Percentiles rank a stretch among this genome's conserved stretches.
These are phyloP conservation scores for Agriotes lineatus DNA, from an alignment of 2,888 invertebrate genomes.

Conservation along the genomic window DNA sequence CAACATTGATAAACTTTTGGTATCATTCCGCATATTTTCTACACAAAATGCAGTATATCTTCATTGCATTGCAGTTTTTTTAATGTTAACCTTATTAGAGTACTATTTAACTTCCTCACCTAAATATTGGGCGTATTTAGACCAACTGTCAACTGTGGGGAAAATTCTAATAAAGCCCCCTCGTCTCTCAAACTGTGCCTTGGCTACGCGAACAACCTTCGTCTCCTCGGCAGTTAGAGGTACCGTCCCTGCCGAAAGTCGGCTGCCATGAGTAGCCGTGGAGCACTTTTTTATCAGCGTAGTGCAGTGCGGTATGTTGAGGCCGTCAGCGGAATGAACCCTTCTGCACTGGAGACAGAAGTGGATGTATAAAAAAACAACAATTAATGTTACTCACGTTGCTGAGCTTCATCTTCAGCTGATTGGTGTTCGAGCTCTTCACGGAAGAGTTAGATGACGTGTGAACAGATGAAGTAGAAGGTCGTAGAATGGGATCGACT, in stretches of 20 bases:
- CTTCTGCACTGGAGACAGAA: conserved; percentile 71
- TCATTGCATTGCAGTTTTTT: too few relatives aligned
- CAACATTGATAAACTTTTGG: too few relatives aligned
- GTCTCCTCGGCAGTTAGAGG: conserved; percentile 81
- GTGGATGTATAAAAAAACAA: conserved; percentile 11
- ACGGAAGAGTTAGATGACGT: conserved; percentile 42
- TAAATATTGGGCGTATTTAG: conserved; percentile 82
- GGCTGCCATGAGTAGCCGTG: conserved; percentile 60
- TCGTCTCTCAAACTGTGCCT: conserved; percentile 83
- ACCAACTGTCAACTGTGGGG: conserved; percentile 90
- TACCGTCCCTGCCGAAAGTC: conserved; percentile 58
- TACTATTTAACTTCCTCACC: too few relatives aligned
- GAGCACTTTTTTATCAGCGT: conserved; percentile 60
- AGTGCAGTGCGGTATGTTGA: conserved; percentile 58
- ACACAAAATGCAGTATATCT: too few relatives aligned
- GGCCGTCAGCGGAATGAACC: conserved; percentile 80
- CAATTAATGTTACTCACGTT: conserved; percentile 54
- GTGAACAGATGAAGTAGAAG: conserved; percentile 50
- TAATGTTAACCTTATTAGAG: too few relatives aligned
- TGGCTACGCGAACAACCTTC: conserved; percentile 79
- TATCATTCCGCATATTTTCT: too few relatives aligned
- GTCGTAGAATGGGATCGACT: conserved; percentile 75
- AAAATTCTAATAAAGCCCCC: conserved; percentile 94
- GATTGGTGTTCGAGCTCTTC: conserved; percentile 36
- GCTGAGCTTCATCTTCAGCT: conserved; percentile 59